Percentiles rank a stretch among this genome's conserved stretches.
Conservation (phyloP, 2,113 vertebrate genomes). For the Tamias sibiricus region DNA sequence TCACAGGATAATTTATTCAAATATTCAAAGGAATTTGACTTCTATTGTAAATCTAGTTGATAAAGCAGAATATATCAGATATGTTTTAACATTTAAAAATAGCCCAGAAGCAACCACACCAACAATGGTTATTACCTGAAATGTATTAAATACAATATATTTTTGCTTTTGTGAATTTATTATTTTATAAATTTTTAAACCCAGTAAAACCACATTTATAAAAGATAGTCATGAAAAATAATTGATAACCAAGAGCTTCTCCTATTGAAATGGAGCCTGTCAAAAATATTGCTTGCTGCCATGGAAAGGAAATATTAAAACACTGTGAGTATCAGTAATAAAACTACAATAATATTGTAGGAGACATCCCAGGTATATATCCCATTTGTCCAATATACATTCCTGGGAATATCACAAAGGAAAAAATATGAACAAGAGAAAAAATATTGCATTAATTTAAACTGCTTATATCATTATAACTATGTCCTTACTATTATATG, state of each 20-base stretch:
- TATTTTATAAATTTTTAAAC: neutral
- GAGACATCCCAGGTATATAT: neutral
- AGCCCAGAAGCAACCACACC: neutral
- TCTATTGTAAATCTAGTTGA: neutral
- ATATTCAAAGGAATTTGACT: neutral
- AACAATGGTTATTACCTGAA: neutral
- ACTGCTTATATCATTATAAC: neutral
- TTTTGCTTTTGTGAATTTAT: neutral
- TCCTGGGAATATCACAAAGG: neutral
- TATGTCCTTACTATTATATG: neutral
- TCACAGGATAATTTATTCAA: neutral
- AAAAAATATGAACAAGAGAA: neutral
- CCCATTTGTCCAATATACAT: neutral
- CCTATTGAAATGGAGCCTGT: neutral
- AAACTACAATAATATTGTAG: neutral
- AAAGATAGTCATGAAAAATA: neutral
- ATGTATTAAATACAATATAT: neutral
- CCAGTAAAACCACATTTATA: neutral
- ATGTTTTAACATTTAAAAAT: neutral
- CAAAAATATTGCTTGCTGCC: neutral
- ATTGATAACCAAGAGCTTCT: neutral
- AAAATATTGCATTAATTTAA: neutral
- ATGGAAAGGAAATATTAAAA: neutral
- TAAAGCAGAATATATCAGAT: neutral
- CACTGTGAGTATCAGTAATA: neutral